phyloP scores from a whole-genome alignment of 2,797 vertebrate genomes.

The Acanthornis magna region DNA sequence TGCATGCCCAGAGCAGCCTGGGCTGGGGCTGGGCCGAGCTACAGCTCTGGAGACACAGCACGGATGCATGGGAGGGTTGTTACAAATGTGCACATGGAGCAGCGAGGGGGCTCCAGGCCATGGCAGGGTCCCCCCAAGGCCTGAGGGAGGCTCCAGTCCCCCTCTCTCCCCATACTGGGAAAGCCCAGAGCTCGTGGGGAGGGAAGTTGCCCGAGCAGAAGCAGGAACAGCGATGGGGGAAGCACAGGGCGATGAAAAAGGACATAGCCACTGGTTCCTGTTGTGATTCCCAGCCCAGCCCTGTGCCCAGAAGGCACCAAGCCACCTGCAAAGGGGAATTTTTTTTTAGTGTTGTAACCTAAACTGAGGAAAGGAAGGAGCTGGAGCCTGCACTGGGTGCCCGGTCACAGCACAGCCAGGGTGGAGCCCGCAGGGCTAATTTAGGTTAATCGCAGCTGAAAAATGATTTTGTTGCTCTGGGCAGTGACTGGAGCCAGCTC shows the following conservation, averaged over 20 bases:
- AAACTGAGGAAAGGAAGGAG: not conserved
- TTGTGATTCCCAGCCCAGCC: not conserved
- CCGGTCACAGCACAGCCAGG: accelerated
- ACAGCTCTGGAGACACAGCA: not conserved
- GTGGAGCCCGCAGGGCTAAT: not conserved
- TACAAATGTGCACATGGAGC: not conserved
- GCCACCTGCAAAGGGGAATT: not conserved
- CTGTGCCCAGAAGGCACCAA: not conserved
- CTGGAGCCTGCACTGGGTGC: not conserved
- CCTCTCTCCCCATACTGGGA: accelerated
- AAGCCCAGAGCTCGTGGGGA: not conserved
- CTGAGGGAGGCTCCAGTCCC: not conserved
- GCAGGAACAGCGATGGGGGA: not conserved
- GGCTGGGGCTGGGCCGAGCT: accelerated
- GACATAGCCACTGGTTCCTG: accelerated
- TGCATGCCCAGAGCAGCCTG: not conserved
- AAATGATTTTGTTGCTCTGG: not conserved
- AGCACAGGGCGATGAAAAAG: not conserved
- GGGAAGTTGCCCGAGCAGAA: not conserved
- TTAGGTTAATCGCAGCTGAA: not conserved
- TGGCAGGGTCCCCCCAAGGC: accelerated
- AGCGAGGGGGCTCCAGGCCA: not conserved
- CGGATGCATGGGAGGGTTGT: not conserved
- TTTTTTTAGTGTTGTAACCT: accelerated
- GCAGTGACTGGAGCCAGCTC: not conserved